Conservation (phyloP, 30 jellyfish, hydroid and myxozoan genomes). For the Pelagia noctiluca region DNA sequence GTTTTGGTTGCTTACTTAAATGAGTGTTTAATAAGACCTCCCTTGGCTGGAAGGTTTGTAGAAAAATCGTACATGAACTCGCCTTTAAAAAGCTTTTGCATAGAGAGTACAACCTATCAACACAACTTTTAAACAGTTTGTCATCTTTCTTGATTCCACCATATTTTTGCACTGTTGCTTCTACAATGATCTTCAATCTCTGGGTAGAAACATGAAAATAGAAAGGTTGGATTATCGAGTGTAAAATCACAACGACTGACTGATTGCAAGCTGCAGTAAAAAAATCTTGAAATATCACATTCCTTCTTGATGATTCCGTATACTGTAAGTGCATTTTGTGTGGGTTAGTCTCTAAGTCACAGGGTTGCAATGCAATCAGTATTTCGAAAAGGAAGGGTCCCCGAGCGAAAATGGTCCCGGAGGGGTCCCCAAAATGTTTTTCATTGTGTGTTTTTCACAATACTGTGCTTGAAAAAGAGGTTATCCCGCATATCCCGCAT, state of each 20-base stretch:
- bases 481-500: too few relatives aligned
- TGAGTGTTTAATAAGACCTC: too few relatives aligned
- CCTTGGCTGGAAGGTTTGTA: too few relatives aligned
- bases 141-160: conserved; percentile 40
- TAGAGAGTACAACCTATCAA: conserved; percentile 40
- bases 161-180: conserved; percentile 61
- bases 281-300: too few relatives aligned
- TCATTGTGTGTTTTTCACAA: too few relatives aligned
- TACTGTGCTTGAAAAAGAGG: too few relatives aligned
- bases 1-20: too few relatives aligned
- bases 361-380: not conserved
- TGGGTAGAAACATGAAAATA: not conserved
- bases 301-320: too few relatives aligned
- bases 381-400: not conserved
- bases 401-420: not conserved
- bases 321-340: too few relatives aligned
- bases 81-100: conserved; percentile 76
- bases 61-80: not conserved
- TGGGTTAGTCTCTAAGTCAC: not conserved
- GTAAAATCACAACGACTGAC: not conserved
- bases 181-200: conserved; percentile 60
- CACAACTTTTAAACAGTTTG: conserved; percentile 56
- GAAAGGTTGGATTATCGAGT: not conserved
- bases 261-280: not conserved
- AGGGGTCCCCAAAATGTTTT: too few relatives aligned